Evolutionary conservation across 1,140 invertebrate genomes (phyloP).

Genomic region (Heliconius hermathena): DNA sequence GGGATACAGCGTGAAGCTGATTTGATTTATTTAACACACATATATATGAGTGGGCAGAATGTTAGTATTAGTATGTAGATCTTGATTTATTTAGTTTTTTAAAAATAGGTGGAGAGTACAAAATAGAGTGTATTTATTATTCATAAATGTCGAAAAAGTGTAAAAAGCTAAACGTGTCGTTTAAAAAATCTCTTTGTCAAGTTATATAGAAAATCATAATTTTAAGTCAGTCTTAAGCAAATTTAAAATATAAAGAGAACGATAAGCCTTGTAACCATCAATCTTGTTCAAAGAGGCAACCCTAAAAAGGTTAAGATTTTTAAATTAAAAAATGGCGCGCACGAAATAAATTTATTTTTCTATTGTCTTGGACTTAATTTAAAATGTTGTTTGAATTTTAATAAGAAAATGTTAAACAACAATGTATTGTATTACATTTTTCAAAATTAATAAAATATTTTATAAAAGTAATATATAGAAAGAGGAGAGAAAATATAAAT

Average conservation of each 20-base stretch:
- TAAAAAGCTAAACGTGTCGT: neutral
- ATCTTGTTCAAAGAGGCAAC: neutral
- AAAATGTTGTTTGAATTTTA: constrained; percentile 18
- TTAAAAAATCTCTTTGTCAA: neutral
- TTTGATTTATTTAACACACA: no score
- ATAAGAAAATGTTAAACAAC: neutral
- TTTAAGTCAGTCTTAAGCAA: constrained; percentile 5
- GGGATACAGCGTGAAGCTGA: no score
- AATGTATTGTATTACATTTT: no score
- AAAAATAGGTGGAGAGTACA: no score
- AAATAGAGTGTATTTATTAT: no score
- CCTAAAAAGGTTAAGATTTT: constrained; percentile 6
- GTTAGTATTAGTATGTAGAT: no score
- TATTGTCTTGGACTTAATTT: neutral
- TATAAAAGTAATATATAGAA: no score
- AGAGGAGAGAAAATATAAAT: no score
- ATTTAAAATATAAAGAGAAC: neutral
- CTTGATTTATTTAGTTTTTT: no score
- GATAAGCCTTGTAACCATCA: constrained; percentile 8
- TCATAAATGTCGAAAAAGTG: no score
- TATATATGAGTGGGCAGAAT: no score
- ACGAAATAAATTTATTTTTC: neutral
- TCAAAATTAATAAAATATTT: no score
- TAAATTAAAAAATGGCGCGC: neutral
- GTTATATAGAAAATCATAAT: neutral